phyloP scores from a whole-genome alignment of 2,888 invertebrate species.

The Agrypnus murinus region DNA sequence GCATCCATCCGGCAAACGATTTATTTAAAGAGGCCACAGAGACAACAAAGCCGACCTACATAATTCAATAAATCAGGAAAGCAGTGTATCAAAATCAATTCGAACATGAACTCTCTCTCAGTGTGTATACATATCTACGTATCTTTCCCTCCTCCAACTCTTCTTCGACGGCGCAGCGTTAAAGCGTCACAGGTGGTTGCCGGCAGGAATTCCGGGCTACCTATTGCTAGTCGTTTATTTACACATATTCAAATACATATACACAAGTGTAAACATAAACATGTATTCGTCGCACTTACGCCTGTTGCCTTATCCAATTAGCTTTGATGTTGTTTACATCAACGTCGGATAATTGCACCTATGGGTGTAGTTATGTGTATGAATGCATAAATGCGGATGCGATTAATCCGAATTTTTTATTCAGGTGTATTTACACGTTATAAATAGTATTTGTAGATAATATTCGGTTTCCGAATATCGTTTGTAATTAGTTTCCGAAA shows the following conservation, averaged over 20 bases:
- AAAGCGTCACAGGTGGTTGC: slow-evolving; percentile 32
- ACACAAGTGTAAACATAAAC: slow-evolving; percentile 27
- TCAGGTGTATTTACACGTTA: no score
- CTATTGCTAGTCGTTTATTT: slow-evolving; percentile 32
- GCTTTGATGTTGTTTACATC: slow-evolving; percentile 26
- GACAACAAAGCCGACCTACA: slow-evolving; percentile 33
- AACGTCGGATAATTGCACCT: slow-evolving; percentile 12
- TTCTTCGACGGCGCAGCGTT: no score
- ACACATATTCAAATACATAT: slow-evolving; percentile 22
- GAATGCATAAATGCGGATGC: no score
- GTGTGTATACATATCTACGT: not conserved
- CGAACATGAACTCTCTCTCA: slow-evolving; percentile 19
- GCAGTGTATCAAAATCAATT: slow-evolving; percentile 33
- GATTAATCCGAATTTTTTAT: no score
- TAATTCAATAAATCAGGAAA: slow-evolving; percentile 35
- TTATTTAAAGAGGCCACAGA: slow-evolving; percentile 34
- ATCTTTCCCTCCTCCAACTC: no score
- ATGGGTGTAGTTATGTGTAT: no score
- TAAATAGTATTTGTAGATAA: no score
- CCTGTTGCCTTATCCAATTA: slow-evolving; percentile 34
- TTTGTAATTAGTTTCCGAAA: no score
- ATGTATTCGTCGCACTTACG: slow-evolving; percentile 27
- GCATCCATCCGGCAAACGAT: slow-evolving; percentile 15
- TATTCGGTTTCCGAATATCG: no score
- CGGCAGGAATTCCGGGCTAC: slow-evolving; percentile 33